These are phyloP conservation scores for Riparia riparia DNA, from an alignment of 2,113 vertebrate species.

Conservation along the genomic window DNA sequence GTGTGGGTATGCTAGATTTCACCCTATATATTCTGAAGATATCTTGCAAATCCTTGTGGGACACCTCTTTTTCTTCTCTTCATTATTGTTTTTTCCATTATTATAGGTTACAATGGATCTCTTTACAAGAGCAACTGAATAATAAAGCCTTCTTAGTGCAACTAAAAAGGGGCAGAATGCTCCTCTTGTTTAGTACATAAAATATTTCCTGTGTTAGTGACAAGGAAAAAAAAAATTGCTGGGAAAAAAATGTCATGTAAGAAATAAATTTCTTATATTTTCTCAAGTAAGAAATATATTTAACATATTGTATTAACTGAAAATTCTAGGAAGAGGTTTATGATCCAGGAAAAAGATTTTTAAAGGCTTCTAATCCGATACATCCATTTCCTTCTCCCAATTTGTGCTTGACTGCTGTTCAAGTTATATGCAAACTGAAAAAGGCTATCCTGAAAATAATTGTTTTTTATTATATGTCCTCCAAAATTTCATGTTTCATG, in stretches of 20 bases:
- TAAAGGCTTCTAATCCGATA: not conserved
- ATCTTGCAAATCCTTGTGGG: not conserved
- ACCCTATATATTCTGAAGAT: not conserved
- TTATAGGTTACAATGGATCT: not conserved
- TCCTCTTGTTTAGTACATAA: fast-evolving
- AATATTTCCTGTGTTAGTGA: not conserved
- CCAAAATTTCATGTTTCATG: not conserved
- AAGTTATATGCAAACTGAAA: not conserved
- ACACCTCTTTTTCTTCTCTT: not conserved
- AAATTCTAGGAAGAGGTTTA: not conserved
- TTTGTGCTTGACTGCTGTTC: not conserved
- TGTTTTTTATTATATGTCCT: not conserved
- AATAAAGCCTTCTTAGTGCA: not conserved
- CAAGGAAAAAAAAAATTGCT: not conserved
- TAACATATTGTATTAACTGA: not conserved
- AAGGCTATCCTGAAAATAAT: not conserved
- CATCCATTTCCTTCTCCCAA: not conserved
- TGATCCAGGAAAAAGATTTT: not conserved
- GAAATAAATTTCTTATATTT: not conserved
- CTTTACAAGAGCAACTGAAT: not conserved
- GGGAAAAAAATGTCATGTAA: not conserved
- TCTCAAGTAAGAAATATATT: not conserved
- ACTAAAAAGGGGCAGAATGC: not conserved
- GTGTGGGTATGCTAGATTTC: not conserved
- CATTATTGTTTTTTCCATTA: not conserved